Conservation (phyloP, 2,888 invertebrate genomes). For the Meliscaeva auricollis region DNA sequence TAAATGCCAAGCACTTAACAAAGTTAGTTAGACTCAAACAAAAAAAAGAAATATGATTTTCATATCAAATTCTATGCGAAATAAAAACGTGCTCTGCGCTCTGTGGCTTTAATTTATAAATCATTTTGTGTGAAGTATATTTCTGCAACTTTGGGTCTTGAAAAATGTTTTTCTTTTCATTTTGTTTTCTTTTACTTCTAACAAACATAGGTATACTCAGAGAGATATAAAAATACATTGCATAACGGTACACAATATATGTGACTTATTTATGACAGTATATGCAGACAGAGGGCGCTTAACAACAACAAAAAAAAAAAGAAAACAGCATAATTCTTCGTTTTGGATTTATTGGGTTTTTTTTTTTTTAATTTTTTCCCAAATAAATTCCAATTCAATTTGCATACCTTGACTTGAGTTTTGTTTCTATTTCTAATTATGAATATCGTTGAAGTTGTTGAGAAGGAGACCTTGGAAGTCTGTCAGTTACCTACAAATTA, state of each 20-base stretch:
- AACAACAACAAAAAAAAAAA: too few relatives aligned
- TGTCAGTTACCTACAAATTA: slow-evolving; percentile 57
- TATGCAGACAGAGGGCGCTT: slow-evolving; percentile 18
- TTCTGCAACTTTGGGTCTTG: slow-evolving; percentile 40
- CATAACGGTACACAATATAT: slow-evolving; percentile 49
- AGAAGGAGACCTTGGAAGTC: slow-evolving; percentile 53
- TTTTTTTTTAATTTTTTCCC: not conserved
- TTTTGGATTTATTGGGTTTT: slow-evolving; percentile 12
- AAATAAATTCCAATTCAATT: slow-evolving; percentile 48
- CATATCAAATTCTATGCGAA: slow-evolving; percentile 60
- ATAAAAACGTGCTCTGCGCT: slow-evolving; percentile 44
- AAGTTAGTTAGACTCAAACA: slow-evolving; percentile 1
- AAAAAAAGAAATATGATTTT: slow-evolving; percentile 37
- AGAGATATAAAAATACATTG: slow-evolving; percentile 41
- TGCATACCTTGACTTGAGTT: slow-evolving; percentile 14
- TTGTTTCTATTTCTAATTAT: not conserved
- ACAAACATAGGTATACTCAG: slow-evolving; percentile 29
- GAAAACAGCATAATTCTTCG: slow-evolving; percentile 9
- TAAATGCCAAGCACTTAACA: slow-evolving; percentile 54
- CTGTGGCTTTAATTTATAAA: slow-evolving; percentile 50
- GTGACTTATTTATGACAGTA: slow-evolving; percentile 44
- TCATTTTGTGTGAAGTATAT: slow-evolving; percentile 31
- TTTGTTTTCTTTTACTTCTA: not conserved
- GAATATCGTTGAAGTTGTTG: slow-evolving; percentile 19
- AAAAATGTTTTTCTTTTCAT: slow-evolving; percentile 20